Evolutionary conservation across 2,113 vertebrate genomes (phyloP).

Genomic region (Xerus inauris): DNA sequence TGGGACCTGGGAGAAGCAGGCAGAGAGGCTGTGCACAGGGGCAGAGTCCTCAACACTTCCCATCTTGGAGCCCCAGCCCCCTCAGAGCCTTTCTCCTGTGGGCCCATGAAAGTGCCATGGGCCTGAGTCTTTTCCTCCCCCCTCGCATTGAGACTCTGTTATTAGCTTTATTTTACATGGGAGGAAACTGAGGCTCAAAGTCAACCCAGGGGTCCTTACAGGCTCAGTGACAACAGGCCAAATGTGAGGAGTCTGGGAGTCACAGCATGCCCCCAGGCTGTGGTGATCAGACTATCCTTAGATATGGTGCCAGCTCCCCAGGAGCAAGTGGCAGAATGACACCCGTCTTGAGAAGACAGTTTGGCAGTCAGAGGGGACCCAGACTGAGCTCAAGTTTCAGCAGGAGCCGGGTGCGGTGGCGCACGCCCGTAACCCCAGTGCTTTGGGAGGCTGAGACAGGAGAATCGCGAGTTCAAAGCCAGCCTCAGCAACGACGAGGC

Average conservation of each 20-base stretch:
- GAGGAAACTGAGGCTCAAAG: neutral
- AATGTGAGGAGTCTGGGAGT: no score
- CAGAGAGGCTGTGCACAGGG: neutral
- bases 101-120: neutral
- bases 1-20: neutral
- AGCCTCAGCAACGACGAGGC: no score
- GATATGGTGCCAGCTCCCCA: neutral
- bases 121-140: neutral
- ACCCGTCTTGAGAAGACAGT: neutral
- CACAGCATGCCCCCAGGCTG: neutral
- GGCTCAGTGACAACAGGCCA: neutral
- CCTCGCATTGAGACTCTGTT: fast-evolving
- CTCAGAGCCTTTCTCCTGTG: neutral
- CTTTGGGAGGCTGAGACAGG: no score
- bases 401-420: no score
- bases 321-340: neutral
- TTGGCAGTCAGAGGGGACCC: neutral
- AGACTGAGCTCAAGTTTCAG: neutral
- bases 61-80: neutral
- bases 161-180: neutral
- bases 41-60: neutral
- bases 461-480: no score
- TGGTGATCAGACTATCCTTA: neutral
- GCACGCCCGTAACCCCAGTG: no score
- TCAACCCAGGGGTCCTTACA: neutral